Base-by-base conservation (phyloP, 2,888 invertebrate species). In the Listrodromus nycthemerus region DNA sequence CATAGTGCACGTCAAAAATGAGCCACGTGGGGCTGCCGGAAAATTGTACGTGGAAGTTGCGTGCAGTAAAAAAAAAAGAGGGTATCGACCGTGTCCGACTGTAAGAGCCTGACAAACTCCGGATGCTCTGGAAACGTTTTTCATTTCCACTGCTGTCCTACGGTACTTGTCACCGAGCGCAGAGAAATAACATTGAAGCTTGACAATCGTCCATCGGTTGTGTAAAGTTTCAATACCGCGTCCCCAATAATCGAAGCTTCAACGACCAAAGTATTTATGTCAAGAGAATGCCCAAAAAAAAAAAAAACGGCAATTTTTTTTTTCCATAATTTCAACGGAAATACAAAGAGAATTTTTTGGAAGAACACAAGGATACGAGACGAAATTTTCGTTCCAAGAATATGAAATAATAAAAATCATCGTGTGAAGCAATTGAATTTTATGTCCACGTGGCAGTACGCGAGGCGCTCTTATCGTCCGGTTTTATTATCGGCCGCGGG, bases 21-120 rank as follows among this genome's bases (percentile, higher is more conserved):
- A 19, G 5, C 5, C 5, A 21, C 21, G 41, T 16, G 30, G 16
- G 27, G 30, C 8, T 24, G 30, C 13, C 30, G 45, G 27, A 50
- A 48, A 69, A 50, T 69, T 48, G 45, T 30, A 16, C 19, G 27
- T 45, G 30, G 1, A 33, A 45, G 48, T 80, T 19, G 33, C 58
- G 30, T 45, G 74, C 65, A 30, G 52, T 13, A 24, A 71, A 52
- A 48, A 33, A 45, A 19, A 13, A 13, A 37, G 13, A 33, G 55
- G 55, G 58, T 71, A 79, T 79, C 55, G 79, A 79, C 45, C 66
- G 71, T 55, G 48, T 73, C 58, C 69, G 45, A n/a, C 45, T 55
- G n/a, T 66, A 65, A 58, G 27, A 50, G 8, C 48, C 41, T 52
- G 63, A 55, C 8, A 7, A 37, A 63, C 48, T 55, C 21, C 33